Base-by-base conservation (phyloP, 2,797 vertebrate genomes). In the Cyprinella venusta region DNA sequence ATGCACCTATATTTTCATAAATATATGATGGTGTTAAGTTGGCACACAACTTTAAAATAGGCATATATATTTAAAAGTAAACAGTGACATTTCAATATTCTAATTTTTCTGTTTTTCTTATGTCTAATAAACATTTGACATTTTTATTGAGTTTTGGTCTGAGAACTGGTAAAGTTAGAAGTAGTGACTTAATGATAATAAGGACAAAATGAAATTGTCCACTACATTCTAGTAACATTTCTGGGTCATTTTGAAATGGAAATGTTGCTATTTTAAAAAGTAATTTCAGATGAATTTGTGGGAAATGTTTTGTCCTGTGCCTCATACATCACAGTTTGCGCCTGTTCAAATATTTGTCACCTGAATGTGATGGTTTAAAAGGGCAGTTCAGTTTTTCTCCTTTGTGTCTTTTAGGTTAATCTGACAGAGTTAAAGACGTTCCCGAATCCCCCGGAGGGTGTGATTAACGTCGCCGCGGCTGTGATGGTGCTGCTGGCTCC, bases 371-470 rank as follows among this genome's bases (percentile, higher is more conserved):
- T 40, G 13, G n/a, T 21, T 77, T 19, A 48, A 71, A 59, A 6
- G 42, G 38, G 19, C 12, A 19, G 8, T 54, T 38, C 64, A 19
- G 8, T 38, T 16, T 59, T 24, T 71, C 10, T 24, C 21, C 15
- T 26, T 72, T 86, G 36, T 67, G 40, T 75, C 63, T 30, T 42
- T 50, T 86, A 96, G 96, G 89, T 96, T 76, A 97, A 96, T 89
- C 93, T 97, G 78, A 96, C 94, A 0, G 96, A 97, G 88, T 88
- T 97, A 90, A 98, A 97, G 93, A 93, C 91, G 15, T 98, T 98
- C 83, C 94, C 93, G 81, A 96, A 92, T 86, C 95, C 95, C 15
- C 92, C 95, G 1, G 85, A 85, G 8, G 94, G 94, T 1, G 95
- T 97, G 83, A 96, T 92, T 80, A 96, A 95, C 4, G 95, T 97